phyloP scores from a whole-genome alignment of 2,113 vertebrate species.

The Brachyistius frenatus region DNA sequence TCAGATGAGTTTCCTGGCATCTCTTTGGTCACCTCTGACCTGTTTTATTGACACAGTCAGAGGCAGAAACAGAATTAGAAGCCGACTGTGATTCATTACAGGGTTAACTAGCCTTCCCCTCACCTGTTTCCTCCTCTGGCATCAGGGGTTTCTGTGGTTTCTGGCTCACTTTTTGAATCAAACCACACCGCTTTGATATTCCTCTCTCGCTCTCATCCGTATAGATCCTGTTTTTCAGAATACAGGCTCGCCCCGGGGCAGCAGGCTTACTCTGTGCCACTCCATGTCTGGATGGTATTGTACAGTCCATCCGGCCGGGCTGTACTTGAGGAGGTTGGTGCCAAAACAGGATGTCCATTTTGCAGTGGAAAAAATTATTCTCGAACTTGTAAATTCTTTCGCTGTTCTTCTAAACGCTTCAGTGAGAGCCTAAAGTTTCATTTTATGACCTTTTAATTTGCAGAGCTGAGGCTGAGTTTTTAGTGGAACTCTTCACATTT shows the following conservation, averaged over 20 bases:
- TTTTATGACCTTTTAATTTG: slow-evolving; percentile 19
- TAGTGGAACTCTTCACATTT: too few relatives aligned
- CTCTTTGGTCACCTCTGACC: slow-evolving; percentile 1
- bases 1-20: not conserved
- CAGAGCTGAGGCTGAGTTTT: not conserved
- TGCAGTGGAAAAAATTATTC: slow-evolving; percentile 36
- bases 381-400: slow-evolving; percentile 33
- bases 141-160: slow-evolving; percentile 75
- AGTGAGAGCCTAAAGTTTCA: not conserved
- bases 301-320: slow-evolving; percentile 26
- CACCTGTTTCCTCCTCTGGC: slow-evolving; percentile 82
- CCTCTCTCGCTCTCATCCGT: slow-evolving; percentile 23
- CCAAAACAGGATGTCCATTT: slow-evolving; percentile 30
- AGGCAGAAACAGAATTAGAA: slow-evolving; percentile 34
- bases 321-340: slow-evolving; percentile 7
- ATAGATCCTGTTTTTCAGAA: slow-evolving; percentile 64
- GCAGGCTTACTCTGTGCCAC: slow-evolving; percentile 30
- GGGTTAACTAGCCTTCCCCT: slow-evolving; percentile 70
- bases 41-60: slow-evolving; percentile 4
- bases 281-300: slow-evolving; percentile 44
- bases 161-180: slow-evolving; percentile 70
- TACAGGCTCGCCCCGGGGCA: slow-evolving; percentile 11
- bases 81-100: slow-evolving; percentile 43
- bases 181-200: slow-evolving; percentile 58
- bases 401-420: slow-evolving; percentile 35